Percentiles rank a stretch among this genome's conserved stretches.
These are phyloP conservation scores for Petrocephalus schoutedeni DNA, from an alignment of 2,797 vertebrate genomes.

Conservation along the genomic window DNA sequence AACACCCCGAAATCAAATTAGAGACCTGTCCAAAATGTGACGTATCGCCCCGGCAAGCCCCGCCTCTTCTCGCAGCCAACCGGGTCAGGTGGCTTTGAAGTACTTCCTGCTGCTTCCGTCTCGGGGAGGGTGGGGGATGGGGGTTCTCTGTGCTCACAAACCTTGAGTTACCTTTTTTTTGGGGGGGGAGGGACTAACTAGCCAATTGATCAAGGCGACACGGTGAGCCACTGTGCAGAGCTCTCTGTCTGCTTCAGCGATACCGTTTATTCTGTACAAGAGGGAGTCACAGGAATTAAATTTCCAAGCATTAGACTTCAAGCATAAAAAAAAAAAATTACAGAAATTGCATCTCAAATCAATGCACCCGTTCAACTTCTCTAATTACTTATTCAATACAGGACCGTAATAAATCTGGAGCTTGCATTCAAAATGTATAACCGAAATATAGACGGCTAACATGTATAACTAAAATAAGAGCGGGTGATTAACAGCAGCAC, in stretches of 20 bases:
- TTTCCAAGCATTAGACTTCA: not conserved
- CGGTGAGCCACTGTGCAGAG: not conserved
- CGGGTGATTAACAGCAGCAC: constrained; percentile 36
- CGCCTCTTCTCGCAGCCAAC: not conserved
- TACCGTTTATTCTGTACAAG: not conserved
- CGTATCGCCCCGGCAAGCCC: not conserved
- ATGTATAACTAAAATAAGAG: not conserved
- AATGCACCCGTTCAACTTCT: not conserved
- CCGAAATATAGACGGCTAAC: not conserved
- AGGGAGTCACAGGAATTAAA: not conserved
- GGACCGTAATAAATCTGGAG: not conserved
- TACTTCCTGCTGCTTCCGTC: not conserved
- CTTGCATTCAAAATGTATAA: not conserved
- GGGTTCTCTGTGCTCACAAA: not conserved
- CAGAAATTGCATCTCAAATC: not conserved
- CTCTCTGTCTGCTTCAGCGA: not conserved
- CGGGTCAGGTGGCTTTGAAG: not conserved
- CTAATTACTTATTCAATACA: not conserved
- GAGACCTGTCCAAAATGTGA: not conserved
- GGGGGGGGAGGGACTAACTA: not conserved
- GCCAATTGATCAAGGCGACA: not conserved
- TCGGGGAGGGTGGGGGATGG: not conserved
- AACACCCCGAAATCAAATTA: not conserved
- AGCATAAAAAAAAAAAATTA: not conserved
- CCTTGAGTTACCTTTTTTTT: not conserved